Evolutionary conservation across 2,797 vertebrate species (phyloP), one percentile per base, ranked within the genome.

Genomic region (Picus viridis): DNA sequence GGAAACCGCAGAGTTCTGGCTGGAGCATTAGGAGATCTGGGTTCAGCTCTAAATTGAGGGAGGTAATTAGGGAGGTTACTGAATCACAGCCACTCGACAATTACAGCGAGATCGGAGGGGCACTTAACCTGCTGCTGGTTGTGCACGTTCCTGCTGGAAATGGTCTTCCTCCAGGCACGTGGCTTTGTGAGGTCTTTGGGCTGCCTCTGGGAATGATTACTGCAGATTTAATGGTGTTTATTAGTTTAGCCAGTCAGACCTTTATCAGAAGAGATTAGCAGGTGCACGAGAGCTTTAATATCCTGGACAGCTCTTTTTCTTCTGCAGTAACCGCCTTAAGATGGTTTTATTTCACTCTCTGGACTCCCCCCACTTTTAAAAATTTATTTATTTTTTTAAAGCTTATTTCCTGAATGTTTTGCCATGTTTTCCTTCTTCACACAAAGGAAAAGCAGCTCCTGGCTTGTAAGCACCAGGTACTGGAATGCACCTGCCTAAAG

Each of bases 211-310:
- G 79, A 69, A 77, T 65, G 88, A 76, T 65, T 73, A 72, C 68
- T 53, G 72, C 74, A 65, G 74, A 83, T 85, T 91, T 91, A 94
- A 93, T 84, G 81, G 58, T 8, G 19, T 88, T 88, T 94, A 94
- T 95, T 93, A 88, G 76, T 80, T 88, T 91, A 93, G 88, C 49
- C 73, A 78, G 82, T 26, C 86, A 93, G 90, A 90, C 90, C 77
- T 96, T 94, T 97, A 95, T 94, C 87, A 83, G 72, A 74, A 83
- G 64, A 77, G 79, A 94, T 94, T 93, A 96, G 81, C 86, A 87
- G 68, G 83, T 95, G 76, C 10, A 23, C 59, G 83, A 88, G 80
- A 92, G 69, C 86, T 94, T 87, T 86, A 94, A 91, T 90, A 92
- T 87, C 75, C 77, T 72, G 70, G 93, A 82, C 86, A 90, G 92